Base-by-base conservation (phyloP, 2,797 vertebrate species). In the Acrocephalus scirpaceus region DNA sequence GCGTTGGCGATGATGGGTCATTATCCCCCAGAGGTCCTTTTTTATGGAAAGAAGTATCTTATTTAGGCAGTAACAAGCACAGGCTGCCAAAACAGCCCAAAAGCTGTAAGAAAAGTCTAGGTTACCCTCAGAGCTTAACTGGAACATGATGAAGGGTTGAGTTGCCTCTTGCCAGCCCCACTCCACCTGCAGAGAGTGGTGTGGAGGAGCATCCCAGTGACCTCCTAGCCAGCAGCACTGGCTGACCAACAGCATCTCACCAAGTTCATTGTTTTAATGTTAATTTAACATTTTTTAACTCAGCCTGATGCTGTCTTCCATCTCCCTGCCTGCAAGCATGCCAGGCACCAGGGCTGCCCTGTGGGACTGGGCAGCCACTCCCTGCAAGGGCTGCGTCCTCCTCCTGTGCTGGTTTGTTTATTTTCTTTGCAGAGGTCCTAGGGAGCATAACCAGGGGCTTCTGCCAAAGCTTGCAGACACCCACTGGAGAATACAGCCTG, bases 261-360 rank as follows among this genome's bases (percentile, higher is more conserved):
- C 1, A 15, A 38, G 11, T 36, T 82, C 10, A 10, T 73, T 42
- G 34, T 44, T 90, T 80, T 50, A 50, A 23, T 12, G 2, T 30
- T 42, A 58, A 58, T 64, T 61, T 47, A 62, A 13, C 1, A 2
- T 34, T 32, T 61, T 91, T 78, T 54, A 44, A 15, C 1, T 2
- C 9, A 73, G 25, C 29, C n/a, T 40, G 67, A 13, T 73, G 50
- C 54, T 56, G 11, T 34, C 38, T 87, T 4, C n/a, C 64, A 6
- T 23, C 36, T 79, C 36, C 18, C 70, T 50, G 45, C 23, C 14
- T 16, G 14, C 38, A 17, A 16, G 18, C 0, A 0, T 50, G 51
- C 72, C 0, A 1, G 42, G 58, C 11, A 0, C 40, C 0, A 3
- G 45, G 57, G 66, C 70, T 81, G 81, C 27, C 74, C 40, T 3